Base-by-base conservation (phyloP, 30 jellyfish, hydroid and myxozoan genomes). In the Pseudorhiza aurosa region DNA sequence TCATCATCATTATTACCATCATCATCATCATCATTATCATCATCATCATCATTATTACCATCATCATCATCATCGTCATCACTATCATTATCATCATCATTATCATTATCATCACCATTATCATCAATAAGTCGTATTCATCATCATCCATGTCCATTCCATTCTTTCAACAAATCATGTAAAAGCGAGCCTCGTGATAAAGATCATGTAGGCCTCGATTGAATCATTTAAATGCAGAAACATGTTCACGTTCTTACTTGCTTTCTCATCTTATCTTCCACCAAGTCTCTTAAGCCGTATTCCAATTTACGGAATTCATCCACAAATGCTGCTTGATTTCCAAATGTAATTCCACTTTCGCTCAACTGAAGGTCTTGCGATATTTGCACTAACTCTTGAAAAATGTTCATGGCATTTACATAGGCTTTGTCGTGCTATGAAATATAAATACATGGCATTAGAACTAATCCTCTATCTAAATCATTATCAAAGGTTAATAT, bases 291-390 rank as follows among this genome's bases (percentile, higher is more conserved):
- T 63, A 77, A 14, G 1, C 63, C 44, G 67, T 59, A 77, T 25
- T 77, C 89, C 39, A 77, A 19, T 2, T 31, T 59, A 6, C 89
- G 73, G 31, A 58, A 77, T 17, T 77, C 89, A 7, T 44, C 19
- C 31, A 77, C 89, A 64, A 77, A 49, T 14, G 73, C 68, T 2
- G 89, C 63, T 49, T 59, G 82, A 26, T 77, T 82, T 1, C 79
- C 79, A n/a, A 10, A 33, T 45, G 60, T 47, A 22, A 77, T 58
- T 36, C 65, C 36, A 29, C 82, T 77, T 45, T 77, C 89, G 11
- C 72, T 26, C 8, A 77, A 14, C 30, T 77, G 89, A 26, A 77
- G 18, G 49, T 77, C 89, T 65, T 77, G 89, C 12, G 68, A 30
- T 36, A 77, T 47, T 1, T 74, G 72, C 15, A 77, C 89, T 17